These are phyloP conservation scores for Andrena bicolor DNA, from an alignment of 2,888 invertebrate genomes.

Conservation along the genomic window DNA sequence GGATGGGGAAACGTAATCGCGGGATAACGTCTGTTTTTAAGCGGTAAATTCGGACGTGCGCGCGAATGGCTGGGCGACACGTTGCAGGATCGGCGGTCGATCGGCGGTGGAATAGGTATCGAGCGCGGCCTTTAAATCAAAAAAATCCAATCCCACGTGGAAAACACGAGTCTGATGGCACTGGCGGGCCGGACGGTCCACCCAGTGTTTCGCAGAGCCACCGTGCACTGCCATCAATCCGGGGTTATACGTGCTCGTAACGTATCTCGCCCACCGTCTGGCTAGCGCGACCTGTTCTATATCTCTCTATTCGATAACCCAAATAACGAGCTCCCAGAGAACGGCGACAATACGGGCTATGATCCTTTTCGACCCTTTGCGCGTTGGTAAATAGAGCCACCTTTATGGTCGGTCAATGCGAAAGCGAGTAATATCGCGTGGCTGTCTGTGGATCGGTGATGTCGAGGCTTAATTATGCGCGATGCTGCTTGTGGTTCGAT, in stretches of 20 bases:
- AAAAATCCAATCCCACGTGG: constrained; percentile 72
- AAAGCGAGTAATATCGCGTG: constrained; percentile 18
- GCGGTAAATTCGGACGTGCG: constrained; percentile 67
- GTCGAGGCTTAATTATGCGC: neutral
- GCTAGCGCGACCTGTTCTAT: constrained; percentile 38
- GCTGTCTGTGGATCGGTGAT: neutral
- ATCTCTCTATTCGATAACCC: constrained; percentile 67
- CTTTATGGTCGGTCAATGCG: constrained; percentile 29
- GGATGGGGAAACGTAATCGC: constrained; percentile 64
- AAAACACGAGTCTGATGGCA: constrained; percentile 74
- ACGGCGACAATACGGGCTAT: constrained; percentile 58
- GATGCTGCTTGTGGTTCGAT: neutral
- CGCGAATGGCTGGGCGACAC: constrained; percentile 52
- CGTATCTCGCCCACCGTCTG: constrained; percentile 53
- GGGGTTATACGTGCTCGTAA: constrained; percentile 71
- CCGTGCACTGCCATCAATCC: constrained; percentile 68
- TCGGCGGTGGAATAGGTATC: constrained; percentile 60
- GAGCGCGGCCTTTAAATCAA: constrained; percentile 64
- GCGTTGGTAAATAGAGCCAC: constrained; percentile 48
- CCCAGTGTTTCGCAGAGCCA: constrained; percentile 69
- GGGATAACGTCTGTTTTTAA: constrained; percentile 72
- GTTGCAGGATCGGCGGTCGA: constrained; percentile 55
- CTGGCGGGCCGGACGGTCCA: constrained; percentile 65
- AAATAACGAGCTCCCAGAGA: constrained; percentile 69
- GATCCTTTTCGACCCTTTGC: constrained; percentile 58